Base-by-base conservation (phyloP, 2,888 invertebrate species). In the Andricus curvator region DNA sequence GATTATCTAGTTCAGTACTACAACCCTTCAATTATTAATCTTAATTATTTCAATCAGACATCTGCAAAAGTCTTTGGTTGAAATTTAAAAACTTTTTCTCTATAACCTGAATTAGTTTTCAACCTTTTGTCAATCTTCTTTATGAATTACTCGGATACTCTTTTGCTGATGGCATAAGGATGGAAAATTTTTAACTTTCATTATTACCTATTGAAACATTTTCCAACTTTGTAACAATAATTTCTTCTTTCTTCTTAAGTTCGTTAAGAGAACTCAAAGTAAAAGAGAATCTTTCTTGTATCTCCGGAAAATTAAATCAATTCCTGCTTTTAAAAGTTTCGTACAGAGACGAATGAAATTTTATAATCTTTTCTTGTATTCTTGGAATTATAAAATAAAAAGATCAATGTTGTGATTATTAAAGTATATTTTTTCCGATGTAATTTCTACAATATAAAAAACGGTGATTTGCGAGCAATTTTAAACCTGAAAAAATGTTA, bases 211-310 rank as follows among this genome's bases (percentile, higher is more conserved):
- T 51, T 48, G 51, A 74, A 74, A 74, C 51, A 48, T 74, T 51
- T 29, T 33, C 56, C n/a, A 74, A 74, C n/a, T 33, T 70, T 29
- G 6, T 44, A 74, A 33, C 74, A 74, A 74, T 74, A 74, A 74
- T 74, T 56, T 51, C 29, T n/a, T 51, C 51, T 29, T 11, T 51
- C 29, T 56, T 74, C 15, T 20, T 33, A 74, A 33, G 74, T 74
- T 74, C 51, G 8, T 4, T 29, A 48, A 51, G 17, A n/a, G n/a
- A 51, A n/a, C 74, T 74, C 20, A 56, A 74, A 74, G 29, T n/a
- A 29, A 56, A 74, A 74, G 51, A 56, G n/a, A 51, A 56, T 56
- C 33, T 74, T 56, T 74, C 51, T 56, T 74, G n/a, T 13, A 74
- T 1, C 17, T 74, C 25, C 17, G 2, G 56, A 48, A 74, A 74